These are phyloP conservation scores for Drosophila picticornis DNA, from an alignment of 2,888 invertebrate genomes.

Conservation along the genomic window DNA sequence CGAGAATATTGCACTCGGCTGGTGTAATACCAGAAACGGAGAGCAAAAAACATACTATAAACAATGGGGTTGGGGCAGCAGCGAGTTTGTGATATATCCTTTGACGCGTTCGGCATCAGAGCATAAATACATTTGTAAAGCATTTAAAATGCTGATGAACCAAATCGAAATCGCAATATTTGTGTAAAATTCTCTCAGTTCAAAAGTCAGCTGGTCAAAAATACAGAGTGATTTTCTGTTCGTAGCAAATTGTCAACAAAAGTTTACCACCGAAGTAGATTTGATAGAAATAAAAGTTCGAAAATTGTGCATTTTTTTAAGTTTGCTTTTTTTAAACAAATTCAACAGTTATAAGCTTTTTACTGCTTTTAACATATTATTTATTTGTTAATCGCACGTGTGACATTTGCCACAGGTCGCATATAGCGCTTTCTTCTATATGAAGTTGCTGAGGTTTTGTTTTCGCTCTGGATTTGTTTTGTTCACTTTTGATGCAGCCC, in stretches of 20 bases:
- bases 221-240: not conserved
- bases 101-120: not conserved
- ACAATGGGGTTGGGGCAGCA: not conserved
- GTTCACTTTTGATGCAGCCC: constrained; percentile 20
- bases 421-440: constrained; percentile 15
- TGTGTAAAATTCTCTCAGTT: not conserved
- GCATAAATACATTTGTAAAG: not conserved
- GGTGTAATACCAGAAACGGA: too few relatives aligned
- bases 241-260: not conserved
- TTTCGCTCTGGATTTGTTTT: constrained; percentile 50
- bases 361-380: not conserved
- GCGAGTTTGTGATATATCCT: not conserved
- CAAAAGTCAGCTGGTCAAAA: not conserved
- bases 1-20: not conserved
- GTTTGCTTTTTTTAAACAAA: not conserved
- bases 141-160: not conserved
- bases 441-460: constrained; percentile 69
- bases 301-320: not conserved
- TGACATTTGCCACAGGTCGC: not conserved
- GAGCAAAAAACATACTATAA: not conserved
- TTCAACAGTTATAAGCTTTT: not conserved
- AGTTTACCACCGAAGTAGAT: not conserved
- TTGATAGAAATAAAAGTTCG: not conserved
- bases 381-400: not conserved
- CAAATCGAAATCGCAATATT: not conserved